Evolutionary conservation across 30 jellyfish, hydroid and myxozoan species (phyloP).

Genomic region (Euphysa ruthae): DNA sequence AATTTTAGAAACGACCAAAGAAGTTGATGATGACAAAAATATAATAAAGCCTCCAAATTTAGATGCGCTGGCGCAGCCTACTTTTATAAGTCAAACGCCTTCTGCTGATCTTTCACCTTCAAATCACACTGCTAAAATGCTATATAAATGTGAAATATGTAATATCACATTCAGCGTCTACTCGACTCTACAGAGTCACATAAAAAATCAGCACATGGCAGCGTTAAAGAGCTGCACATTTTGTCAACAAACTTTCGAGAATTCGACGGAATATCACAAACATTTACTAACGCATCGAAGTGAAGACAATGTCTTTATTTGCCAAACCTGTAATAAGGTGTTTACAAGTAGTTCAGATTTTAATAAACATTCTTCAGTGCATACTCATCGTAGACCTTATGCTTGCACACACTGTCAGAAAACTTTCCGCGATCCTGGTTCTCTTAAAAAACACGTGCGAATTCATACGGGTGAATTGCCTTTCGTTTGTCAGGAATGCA

Average conservation of each 20-base stretch:
- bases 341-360: conserved; percentile 90
- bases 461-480: conserved; percentile 96
- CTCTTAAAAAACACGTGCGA: conserved; percentile 79
- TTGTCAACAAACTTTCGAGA: conserved; percentile 57
- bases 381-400: conserved; percentile 89
- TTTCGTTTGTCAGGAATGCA: conserved; percentile 52
- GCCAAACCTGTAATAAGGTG: conserved; percentile 61
- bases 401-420: conserved; percentile 72
- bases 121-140: conserved; percentile 26
- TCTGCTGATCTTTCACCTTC: background rate
- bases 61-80: no score
- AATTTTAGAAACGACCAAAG: conserved; percentile 5
- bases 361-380: conserved; percentile 75
- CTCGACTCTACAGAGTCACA: conserved; percentile 72
- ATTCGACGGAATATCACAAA: conserved; percentile 34
- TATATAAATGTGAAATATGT: conserved; percentile 57
- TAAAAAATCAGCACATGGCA: conserved; percentile 49
- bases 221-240: conserved; percentile 49
- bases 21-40: conserved; percentile 1
- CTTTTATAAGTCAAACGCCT: background rate
- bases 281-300: conserved; percentile 86
- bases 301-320: conserved; percentile 75
- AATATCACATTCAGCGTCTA: conserved; percentile 73
- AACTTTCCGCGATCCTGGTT: conserved; percentile 93
- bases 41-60: background rate